A percentile compares a stretch with the other conserved stretches of the same genome.
phyloP scores from a whole-genome alignment of 1,140 invertebrate species.

The Heliconius hewitsoni region DNA sequence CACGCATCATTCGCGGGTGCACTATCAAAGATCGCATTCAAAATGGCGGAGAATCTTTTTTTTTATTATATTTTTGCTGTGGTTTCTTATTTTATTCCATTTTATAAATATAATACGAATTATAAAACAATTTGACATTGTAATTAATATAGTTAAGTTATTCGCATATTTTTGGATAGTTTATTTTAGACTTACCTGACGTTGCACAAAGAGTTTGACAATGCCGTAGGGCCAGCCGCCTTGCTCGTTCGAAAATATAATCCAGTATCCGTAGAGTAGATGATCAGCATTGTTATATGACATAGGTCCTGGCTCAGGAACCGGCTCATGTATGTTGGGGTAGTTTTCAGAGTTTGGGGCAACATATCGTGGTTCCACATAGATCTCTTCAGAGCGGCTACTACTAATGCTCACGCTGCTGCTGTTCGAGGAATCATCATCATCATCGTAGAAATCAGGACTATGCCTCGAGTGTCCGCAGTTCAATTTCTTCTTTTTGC shows the following conservation, averaged over 20 bases:
- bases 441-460: conserved; percentile 8
- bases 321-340: conserved; percentile 2
- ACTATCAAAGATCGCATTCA: neutral
- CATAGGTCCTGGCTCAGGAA: neutral
- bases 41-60: neutral
- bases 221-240: conserved; percentile 10
- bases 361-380: neutral
- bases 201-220: conserved; percentile 7
- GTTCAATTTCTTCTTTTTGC: conserved; percentile 9
- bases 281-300: neutral
- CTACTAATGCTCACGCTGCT: conserved; percentile 7
- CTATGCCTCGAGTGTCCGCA: neutral
- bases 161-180: neutral
- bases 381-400: conserved; percentile 14
- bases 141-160: neutral
- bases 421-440: conserved; percentile 7
- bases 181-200: neutral
- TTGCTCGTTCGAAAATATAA: neutral
- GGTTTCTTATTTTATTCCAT: neutral
- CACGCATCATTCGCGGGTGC: conserved; percentile 1
- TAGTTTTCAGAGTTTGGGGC: conserved; percentile 1
- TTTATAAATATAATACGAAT: neutral
- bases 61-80: neutral
- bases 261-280: neutral
- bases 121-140: neutral